These are phyloP conservation scores for Scaptomyza caliginosa DNA, from an alignment of 2,888 invertebrate species.

Conservation along the genomic window DNA sequence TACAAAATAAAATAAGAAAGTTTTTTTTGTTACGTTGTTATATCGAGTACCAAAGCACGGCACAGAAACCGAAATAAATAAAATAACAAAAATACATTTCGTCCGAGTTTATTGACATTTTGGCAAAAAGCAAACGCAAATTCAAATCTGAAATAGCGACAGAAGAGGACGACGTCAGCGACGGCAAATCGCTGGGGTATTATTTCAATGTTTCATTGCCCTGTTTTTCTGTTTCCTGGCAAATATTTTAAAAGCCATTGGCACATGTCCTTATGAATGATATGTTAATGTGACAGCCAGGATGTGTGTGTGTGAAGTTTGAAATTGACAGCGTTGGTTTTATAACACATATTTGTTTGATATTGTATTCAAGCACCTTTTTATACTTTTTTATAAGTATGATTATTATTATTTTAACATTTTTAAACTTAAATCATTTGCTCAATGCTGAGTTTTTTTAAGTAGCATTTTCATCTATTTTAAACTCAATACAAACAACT, in stretches of 20 bases:
- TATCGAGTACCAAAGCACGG: conserved; percentile 21
- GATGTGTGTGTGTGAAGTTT: conserved; percentile 19
- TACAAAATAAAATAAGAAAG: conserved; percentile 61
- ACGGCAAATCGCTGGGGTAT: conserved; percentile 61
- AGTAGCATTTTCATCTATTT: too few relatives aligned
- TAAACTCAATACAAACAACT: background rate
- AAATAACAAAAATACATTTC: conserved; percentile 55
- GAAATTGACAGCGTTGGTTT: conserved; percentile 16
- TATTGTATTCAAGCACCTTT: background rate
- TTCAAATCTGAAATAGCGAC: conserved; percentile 59
- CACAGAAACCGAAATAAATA: conserved; percentile 52
- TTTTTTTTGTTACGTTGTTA: conserved; percentile 15
- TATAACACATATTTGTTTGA: background rate
- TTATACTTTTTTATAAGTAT: too few relatives aligned
- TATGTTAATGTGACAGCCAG: conserved; percentile 82
- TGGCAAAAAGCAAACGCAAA: conserved; percentile 72
- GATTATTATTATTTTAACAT: too few relatives aligned
- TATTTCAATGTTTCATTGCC: conserved; percentile 8
- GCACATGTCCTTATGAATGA: conserved; percentile 83
- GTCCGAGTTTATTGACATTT: conserved; percentile 76
- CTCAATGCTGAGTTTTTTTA: too few relatives aligned
- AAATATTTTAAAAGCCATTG: conserved; percentile 71
- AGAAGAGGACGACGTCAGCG: conserved; percentile 11
- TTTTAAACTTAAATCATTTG: too few relatives aligned
- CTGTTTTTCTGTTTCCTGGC: conserved; percentile 23